Percentiles rank a stretch among this genome's conserved stretches.
phyloP scores from a whole-genome alignment of 2,888 invertebrate genomes.

The Campoplex nolae region DNA sequence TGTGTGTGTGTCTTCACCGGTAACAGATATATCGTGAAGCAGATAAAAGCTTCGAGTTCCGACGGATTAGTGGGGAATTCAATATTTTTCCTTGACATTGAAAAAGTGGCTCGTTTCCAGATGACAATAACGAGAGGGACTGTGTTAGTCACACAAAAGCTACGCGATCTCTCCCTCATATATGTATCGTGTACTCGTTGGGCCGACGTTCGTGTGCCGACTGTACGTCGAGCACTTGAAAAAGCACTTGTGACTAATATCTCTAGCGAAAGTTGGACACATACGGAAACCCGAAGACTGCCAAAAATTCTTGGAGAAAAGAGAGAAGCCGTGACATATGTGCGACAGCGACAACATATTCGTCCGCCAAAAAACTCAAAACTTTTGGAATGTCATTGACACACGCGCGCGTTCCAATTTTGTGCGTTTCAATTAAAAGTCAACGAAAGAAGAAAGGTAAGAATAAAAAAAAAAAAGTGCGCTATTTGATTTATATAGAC shows the following conservation, averaged over 20 bases:
- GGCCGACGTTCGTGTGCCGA: neutral
- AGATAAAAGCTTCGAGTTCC: neutral
- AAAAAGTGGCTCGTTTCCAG: constrained; percentile 60
- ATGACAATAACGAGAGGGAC: constrained; percentile 22
- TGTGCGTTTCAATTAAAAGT: neutral
- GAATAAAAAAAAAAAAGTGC: neutral
- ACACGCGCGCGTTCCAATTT: constrained; percentile 16
- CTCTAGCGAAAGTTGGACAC: constrained; percentile 17
- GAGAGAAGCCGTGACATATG: constrained; percentile 4
- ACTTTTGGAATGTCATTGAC: constrained; percentile 52
- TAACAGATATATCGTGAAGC: neutral
- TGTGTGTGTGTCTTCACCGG: neutral
- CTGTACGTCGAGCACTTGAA: constrained; percentile 14
- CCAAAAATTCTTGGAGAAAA: constrained; percentile 46
- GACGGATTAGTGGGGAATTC: constrained; percentile 3
- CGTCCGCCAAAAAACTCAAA: constrained; percentile 17
- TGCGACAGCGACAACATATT: constrained; percentile 22
- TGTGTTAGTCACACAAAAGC: constrained; percentile 46
- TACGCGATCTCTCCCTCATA: neutral
- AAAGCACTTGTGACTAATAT: constrained; percentile 50
- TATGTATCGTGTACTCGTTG: constrained; percentile 16
- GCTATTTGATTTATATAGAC: constrained; percentile 9
- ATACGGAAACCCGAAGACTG: constrained; percentile 22
- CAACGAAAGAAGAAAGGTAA: neutral
- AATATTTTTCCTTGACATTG: constrained; percentile 60